Evolutionary conservation across 92 coral and sea anemone species (phyloP).

Genomic region (Ricordea florida): DNA sequence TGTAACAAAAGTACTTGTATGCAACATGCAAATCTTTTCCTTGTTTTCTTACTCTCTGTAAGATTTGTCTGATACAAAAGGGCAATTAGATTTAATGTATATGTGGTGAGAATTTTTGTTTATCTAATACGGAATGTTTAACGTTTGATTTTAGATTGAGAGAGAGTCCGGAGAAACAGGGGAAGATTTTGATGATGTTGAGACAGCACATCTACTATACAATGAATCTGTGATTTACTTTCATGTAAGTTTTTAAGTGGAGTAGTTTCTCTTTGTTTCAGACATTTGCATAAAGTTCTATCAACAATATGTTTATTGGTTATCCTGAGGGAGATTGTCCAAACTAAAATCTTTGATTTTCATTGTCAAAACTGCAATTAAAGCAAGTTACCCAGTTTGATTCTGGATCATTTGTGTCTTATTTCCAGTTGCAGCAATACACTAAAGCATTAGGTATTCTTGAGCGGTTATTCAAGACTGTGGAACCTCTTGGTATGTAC

Average conservation of each 20-base stretch:
- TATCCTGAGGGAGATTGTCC: too few species aligned
- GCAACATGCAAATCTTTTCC: too few species aligned
- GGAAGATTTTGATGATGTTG: constrained; percentile 82
- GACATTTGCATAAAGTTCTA: neutral
- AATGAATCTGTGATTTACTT: constrained; percentile 88
- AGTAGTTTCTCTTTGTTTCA: too few species aligned
- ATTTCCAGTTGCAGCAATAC: constrained; percentile 82
- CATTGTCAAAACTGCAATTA: too few species aligned
- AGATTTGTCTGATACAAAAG: too few species aligned
- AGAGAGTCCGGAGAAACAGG: constrained; percentile 70
- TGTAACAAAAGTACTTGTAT: too few species aligned
- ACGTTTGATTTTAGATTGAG: constrained; percentile 61
- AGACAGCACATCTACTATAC: constrained; percentile 82
- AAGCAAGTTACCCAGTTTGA: too few species aligned
- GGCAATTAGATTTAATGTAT: too few species aligned
- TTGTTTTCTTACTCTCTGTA: too few species aligned
- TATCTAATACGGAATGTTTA: too few species aligned
- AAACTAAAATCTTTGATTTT: too few species aligned
- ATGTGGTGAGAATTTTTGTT: neutral
- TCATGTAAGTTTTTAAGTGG: constrained; percentile 76
- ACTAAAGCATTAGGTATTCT: constrained; percentile 67
- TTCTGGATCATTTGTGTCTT: neutral
- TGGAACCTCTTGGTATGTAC: constrained; percentile 92
- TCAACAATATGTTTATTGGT: too few species aligned
- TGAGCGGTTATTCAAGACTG: constrained; percentile 78